Percentiles rank a stretch among this genome's conserved stretches.
These are phyloP conservation scores for Phycodurus eques DNA, from an alignment of 2,113 vertebrate species.

Conservation along the genomic window DNA sequence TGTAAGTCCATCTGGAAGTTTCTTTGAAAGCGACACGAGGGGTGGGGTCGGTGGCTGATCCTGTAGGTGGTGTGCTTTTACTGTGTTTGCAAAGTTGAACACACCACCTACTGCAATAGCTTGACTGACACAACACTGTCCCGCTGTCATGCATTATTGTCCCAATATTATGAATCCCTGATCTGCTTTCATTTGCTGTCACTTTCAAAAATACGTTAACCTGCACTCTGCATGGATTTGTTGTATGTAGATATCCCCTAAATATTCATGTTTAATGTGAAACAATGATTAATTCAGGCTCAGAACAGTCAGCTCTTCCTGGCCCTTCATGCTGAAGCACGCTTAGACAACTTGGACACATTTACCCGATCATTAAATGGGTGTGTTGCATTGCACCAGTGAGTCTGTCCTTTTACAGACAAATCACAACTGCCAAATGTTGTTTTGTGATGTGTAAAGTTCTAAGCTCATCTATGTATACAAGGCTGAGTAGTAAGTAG, in stretches of 20 bases:
- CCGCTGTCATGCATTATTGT: constrained; percentile 19
- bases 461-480: too few relatives aligned
- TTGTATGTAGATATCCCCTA: not conserved
- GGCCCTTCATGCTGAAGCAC: not conserved
- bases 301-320: not conserved
- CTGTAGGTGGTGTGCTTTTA: constrained; percentile 44
- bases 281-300: not conserved
- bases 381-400: not conserved
- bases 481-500: too few relatives aligned
- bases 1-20: constrained; percentile 87
- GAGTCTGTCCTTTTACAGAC: not conserved
- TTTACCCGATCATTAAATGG: constrained; percentile 1
- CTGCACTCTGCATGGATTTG: constrained; percentile 33
- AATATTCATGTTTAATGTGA: not conserved
- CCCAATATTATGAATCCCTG: constrained; percentile 10
- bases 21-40: constrained; percentile 48
- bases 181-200: constrained; percentile 37
- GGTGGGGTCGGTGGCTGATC: constrained; percentile 30
- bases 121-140: constrained; percentile 33
- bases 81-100: constrained; percentile 27
- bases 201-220: constrained; percentile 14
- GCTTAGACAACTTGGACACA: not conserved
- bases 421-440: not conserved
- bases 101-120: constrained; percentile 31
- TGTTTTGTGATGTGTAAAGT: too few relatives aligned